phyloP scores from a whole-genome alignment of 2,113 vertebrate genomes.

The Lanius collurio region DNA sequence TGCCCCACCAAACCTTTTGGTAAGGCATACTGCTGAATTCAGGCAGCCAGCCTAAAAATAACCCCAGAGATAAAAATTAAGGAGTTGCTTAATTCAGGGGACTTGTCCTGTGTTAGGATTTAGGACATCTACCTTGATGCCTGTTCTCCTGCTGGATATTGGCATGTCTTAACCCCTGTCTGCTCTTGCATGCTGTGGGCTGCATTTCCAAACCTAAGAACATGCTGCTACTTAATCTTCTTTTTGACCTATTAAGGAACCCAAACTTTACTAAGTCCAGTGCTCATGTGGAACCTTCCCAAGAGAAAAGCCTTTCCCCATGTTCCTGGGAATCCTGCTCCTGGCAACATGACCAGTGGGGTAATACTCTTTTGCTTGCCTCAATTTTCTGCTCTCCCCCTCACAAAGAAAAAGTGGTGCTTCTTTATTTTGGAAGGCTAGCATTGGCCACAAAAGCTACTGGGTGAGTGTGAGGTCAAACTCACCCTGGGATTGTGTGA shows the following conservation, averaged over 20 bases:
- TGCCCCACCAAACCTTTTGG: neutral
- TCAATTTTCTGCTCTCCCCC: neutral
- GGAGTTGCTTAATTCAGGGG: neutral
- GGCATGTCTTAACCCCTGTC: neutral
- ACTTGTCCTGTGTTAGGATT: neutral
- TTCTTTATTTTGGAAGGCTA: neutral
- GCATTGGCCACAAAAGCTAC: neutral
- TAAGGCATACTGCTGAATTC: neutral
- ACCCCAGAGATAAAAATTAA: neutral
- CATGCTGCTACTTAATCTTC: neutral
- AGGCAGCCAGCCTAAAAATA: neutral
- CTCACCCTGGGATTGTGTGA: neutral
- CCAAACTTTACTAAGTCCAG: neutral
- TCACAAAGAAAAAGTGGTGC: neutral
- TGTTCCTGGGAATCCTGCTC: neutral
- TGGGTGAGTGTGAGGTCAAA: neutral
- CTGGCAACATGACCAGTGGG: fast-evolving
- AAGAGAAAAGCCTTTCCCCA: neutral
- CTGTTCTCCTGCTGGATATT: neutral
- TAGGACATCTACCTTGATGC: neutral
- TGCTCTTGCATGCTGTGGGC: neutral
- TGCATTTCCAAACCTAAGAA: neutral
- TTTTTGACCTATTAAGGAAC: neutral
- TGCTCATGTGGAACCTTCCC: neutral
- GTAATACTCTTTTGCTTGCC: neutral